Evolutionary conservation across 2,888 invertebrate genomes (phyloP).

Genomic region (Eulithis testata): DNA sequence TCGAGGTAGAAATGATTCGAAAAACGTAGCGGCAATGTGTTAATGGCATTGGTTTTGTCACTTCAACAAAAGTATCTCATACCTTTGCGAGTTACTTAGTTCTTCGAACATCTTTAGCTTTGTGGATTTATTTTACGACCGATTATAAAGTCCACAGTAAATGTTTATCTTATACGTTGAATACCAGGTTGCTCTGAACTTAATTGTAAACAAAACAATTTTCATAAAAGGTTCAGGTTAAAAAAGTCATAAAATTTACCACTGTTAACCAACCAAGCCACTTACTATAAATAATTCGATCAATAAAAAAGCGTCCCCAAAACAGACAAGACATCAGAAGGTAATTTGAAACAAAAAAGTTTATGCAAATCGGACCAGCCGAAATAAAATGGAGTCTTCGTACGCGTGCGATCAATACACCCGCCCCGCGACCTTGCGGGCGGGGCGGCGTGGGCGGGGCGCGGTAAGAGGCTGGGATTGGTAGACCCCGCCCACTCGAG

Average conservation of each 20-base stretch:
- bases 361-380: constrained; percentile 81
- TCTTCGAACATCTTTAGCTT: too few species aligned
- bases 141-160: too few species aligned
- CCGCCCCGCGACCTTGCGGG: constrained; percentile 73
- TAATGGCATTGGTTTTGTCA: constrained; percentile 30
- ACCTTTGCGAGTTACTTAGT: too few species aligned
- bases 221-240: background rate
- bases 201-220: background rate
- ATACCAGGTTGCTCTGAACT: too few species aligned
- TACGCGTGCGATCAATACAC: constrained; percentile 81
- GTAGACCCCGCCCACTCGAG: constrained; percentile 60
- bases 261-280: constrained; percentile 12
- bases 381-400: constrained; percentile 82
- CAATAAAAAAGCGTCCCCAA: constrained; percentile 45
- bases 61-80: constrained; percentile 9
- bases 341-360: constrained; percentile 72
- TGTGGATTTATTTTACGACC: too few species aligned
- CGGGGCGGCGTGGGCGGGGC: constrained; percentile 77
- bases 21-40: constrained; percentile 27
- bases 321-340: constrained; percentile 52
- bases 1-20: constrained; percentile 32
- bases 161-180: too few species aligned
- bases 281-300: constrained; percentile 26
- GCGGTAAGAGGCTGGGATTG: constrained; percentile 77
- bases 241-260: background rate